A percentile compares a stretch with the other conserved stretches of the same genome.
phyloP scores from a whole-genome alignment of 2,888 invertebrate genomes.

The Podotricha telesiphe region DNA sequence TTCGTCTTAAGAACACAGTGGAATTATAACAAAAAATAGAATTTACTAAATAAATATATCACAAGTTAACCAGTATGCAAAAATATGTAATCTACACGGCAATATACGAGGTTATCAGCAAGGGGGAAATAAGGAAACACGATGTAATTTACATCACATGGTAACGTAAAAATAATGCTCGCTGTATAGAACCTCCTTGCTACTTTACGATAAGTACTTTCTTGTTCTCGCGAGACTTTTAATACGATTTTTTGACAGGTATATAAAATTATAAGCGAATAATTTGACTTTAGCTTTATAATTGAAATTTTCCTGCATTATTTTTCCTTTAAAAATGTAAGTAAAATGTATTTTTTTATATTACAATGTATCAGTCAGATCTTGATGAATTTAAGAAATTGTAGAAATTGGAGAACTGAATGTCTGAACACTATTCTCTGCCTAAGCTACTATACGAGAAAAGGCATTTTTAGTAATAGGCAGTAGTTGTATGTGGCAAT shows the following conservation, averaged over 20 bases:
- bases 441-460: too few species aligned
- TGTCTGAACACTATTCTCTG: too few species aligned
- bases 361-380: too few species aligned
- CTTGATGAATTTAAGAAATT: too few species aligned
- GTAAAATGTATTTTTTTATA: too few species aligned
- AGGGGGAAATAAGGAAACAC: conserved; percentile 33
- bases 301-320: too few species aligned
- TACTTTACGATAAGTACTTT: conserved; percentile 21
- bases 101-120: conserved; percentile 24
- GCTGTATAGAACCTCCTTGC: conserved; percentile 16
- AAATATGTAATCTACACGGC: conserved; percentile 20
- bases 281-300: not conserved
- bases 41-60: not conserved
- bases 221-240: conserved; percentile 15
- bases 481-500: too few species aligned
- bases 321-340: too few species aligned
- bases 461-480: too few species aligned
- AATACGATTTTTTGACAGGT: conserved; percentile 1
- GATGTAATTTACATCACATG: conserved; percentile 36
- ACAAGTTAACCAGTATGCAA: conserved; percentile 19
- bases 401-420: too few species aligned
- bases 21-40: conserved; percentile 15
- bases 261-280: not conserved
- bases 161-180: conserved; percentile 39
- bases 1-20: not conserved